phyloP scores from a whole-genome alignment of 53 echinoderm and acorn worm genomes.

The Stichopus horrens region DNA sequence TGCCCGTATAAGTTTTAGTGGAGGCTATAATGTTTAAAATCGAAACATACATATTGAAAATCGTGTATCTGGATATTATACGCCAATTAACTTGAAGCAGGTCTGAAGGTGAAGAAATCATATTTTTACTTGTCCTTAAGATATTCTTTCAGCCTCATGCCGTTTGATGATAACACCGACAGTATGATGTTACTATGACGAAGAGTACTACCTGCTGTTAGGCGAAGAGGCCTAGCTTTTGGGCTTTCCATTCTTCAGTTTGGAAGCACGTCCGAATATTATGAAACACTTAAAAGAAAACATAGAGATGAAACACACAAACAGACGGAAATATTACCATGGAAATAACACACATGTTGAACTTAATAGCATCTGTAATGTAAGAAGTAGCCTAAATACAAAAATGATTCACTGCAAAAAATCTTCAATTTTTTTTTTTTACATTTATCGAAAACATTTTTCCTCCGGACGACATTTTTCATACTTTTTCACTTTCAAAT shows the following conservation, averaged over 20 bases:
- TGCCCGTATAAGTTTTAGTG: neutral
- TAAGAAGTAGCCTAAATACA: too few relatives aligned
- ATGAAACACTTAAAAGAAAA: neutral
- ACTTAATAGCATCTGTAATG: too few relatives aligned
- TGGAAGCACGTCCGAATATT: neutral
- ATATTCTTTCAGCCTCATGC: neutral
- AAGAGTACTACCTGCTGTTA: constrained; percentile 4
- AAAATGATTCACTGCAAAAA: too few relatives aligned
- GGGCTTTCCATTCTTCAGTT: neutral
- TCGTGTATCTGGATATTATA: neutral
- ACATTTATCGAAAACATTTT: too few relatives aligned
- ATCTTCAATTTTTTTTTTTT: too few relatives aligned
- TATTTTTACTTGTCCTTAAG: neutral
- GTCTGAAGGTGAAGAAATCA: neutral
- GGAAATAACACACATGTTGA: too few relatives aligned
- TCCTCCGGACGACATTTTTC: too few relatives aligned
- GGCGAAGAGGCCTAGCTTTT: constrained; percentile 18
- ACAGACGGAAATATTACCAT: neutral
- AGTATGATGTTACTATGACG: neutral
- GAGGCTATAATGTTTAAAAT: neutral
- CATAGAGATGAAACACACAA: too few relatives aligned
- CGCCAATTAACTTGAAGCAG: neutral
- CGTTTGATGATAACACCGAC: neutral
- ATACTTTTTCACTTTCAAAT: too few relatives aligned
- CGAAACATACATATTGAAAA: neutral